These are phyloP conservation scores for Laticauda laticaudata DNA, from an alignment of 2,113 vertebrate species.

Conservation along the genomic window DNA sequence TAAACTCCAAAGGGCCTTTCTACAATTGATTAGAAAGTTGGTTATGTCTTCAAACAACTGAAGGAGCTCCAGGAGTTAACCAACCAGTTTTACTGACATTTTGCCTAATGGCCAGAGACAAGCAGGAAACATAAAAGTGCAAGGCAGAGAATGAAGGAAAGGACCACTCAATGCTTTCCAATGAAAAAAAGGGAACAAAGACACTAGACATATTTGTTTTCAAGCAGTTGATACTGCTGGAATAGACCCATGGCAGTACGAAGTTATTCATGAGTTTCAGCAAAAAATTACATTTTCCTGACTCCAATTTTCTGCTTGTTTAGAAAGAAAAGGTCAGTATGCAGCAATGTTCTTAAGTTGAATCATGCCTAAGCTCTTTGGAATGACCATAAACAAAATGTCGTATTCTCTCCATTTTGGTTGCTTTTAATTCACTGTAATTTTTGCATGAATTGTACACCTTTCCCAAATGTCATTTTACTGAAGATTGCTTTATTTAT, in stretches of 20 bases:
- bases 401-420: not conserved
- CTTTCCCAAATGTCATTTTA: not conserved
- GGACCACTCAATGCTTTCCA: not conserved
- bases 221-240: not conserved
- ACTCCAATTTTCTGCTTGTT: not conserved
- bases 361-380: not conserved
- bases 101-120: not conserved
- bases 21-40: not conserved
- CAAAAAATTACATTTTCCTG: not conserved
- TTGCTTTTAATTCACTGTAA: not conserved
- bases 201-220: not conserved
- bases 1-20: conserved; percentile 1
- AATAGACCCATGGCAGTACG: not conserved
- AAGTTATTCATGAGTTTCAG: not conserved
- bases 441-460: not conserved
- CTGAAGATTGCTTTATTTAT: not conserved
- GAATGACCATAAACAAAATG: not conserved
- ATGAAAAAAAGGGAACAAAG: not conserved
- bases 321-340: not conserved
- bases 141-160: not conserved
- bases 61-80: not conserved
- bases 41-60: not conserved
- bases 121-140: not conserved
- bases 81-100: not conserved
- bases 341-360: not conserved